A percentile compares a stretch with the other conserved stretches of the same genome.
phyloP scores from a whole-genome alignment of 2,888 invertebrate genomes.

The Holacanthella duospinosa region DNA sequence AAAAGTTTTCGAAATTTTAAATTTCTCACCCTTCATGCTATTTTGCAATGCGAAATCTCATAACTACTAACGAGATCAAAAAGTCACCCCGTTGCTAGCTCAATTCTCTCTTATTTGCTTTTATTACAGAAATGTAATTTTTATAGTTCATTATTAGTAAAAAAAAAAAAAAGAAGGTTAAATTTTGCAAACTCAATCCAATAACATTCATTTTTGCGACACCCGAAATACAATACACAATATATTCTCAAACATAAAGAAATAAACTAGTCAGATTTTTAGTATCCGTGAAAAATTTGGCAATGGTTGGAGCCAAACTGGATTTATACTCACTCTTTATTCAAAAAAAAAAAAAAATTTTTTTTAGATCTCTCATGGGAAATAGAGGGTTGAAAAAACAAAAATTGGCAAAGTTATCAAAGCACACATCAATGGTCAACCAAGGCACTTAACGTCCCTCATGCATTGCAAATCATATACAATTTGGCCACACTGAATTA shows the following conservation, averaged over 20 bases:
- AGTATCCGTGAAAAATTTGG: not conserved
- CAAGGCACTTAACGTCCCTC: not conserved
- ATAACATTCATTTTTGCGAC: too few relatives aligned
- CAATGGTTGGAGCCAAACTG: too few relatives aligned
- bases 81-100: too few relatives aligned
- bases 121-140: not conserved
- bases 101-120: too few relatives aligned
- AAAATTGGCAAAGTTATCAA: not conserved
- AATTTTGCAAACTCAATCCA: too few relatives aligned
- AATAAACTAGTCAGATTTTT: slow-evolving; percentile 1
- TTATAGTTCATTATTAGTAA: not conserved
- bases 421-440: not conserved
- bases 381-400: not conserved
- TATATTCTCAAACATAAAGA: not conserved
- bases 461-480: not conserved
- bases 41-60: too few relatives aligned
- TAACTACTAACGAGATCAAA: too few relatives aligned
- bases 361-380: not conserved
- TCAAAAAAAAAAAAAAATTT: not conserved
- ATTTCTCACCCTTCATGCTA: not conserved
- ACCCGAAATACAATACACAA: too few relatives aligned
- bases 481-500: slow-evolving; percentile 1
- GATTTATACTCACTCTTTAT: too few relatives aligned
- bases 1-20: not conserved
- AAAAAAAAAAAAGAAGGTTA: not conserved